These are phyloP conservation scores for Aix galericulata DNA, from an alignment of 2,113 vertebrate species.

Conservation along the genomic window DNA sequence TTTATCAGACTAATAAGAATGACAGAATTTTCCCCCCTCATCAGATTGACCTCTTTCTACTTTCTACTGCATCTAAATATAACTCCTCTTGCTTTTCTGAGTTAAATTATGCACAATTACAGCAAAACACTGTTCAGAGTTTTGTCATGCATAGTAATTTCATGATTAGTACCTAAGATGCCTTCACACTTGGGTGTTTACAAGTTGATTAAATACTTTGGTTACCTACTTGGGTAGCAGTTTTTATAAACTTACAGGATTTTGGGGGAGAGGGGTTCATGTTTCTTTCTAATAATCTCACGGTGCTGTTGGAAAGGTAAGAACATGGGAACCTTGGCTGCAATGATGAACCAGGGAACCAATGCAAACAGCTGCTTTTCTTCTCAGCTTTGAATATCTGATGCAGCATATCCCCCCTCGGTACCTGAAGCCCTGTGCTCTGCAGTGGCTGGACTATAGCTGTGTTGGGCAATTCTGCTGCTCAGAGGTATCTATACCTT, in stretches of 20 bases:
- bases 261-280: neutral
- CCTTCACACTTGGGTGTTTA: slow-evolving; percentile 31
- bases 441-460: fast-evolving
- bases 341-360: neutral
- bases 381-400: neutral
- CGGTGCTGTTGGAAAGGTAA: neutral
- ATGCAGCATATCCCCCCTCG: neutral
- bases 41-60: slow-evolving; percentile 38
- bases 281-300: neutral
- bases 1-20: neutral
- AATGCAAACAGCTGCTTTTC: neutral
- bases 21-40: neutral
- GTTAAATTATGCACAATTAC: slow-evolving; percentile 54
- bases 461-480: neutral
- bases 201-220: slow-evolving; percentile 14
- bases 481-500: neutral
- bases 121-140: slow-evolving; percentile 50
- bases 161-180: slow-evolving; percentile 23
- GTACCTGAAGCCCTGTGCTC: neutral
- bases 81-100: slow-evolving; percentile 26
- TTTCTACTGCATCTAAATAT: slow-evolving; percentile 29
- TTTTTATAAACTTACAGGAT: neutral
- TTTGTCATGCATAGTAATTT: slow-evolving; percentile 59
- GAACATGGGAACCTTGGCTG: neutral
- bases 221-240: neutral